Conservation (phyloP, 64 coral and sea anemone genomes). For the Dendrophyllia cribrosa region DNA sequence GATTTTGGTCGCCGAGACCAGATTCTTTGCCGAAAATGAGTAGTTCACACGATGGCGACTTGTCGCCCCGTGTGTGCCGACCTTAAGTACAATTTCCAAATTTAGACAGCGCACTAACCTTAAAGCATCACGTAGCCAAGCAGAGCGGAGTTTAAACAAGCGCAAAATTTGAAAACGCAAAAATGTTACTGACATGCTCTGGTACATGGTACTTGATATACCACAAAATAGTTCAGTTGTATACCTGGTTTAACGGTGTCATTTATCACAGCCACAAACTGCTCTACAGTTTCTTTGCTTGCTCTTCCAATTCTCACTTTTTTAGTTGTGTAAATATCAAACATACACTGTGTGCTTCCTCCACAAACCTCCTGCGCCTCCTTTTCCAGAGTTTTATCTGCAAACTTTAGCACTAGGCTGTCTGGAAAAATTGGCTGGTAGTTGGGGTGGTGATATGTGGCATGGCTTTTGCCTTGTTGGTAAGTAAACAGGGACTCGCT, state of each 20-base stretch:
- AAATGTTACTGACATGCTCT: neutral
- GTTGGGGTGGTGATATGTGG: slow-evolving; percentile 40
- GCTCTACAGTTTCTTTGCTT: slow-evolving; percentile 56
- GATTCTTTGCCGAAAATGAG: too few species aligned
- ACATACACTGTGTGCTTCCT: slow-evolving; percentile 70
- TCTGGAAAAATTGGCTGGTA: slow-evolving; percentile 66
- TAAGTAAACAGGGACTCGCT: slow-evolving; percentile 74
- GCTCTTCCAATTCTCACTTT: slow-evolving; percentile 74
- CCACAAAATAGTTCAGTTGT: too few species aligned
- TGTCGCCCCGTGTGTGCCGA: too few species aligned
- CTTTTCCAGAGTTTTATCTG: slow-evolving; percentile 19
- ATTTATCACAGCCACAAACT: slow-evolving; percentile 55
- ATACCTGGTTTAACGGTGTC: slow-evolving; percentile 60
- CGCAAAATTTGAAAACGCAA: neutral
- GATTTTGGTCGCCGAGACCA: too few species aligned
- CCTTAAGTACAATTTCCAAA: too few species aligned
- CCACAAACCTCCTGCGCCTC: slow-evolving; percentile 65
- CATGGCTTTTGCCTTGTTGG: slow-evolving; percentile 39
- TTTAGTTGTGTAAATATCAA: slow-evolving; percentile 68
- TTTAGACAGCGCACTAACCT: too few species aligned
- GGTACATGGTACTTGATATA: neutral
- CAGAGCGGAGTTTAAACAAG: too few species aligned
- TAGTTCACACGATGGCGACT: too few species aligned
- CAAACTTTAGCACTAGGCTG: slow-evolving; percentile 46
- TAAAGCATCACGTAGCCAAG: too few species aligned